A percentile compares a stretch with the other conserved stretches of the same genome.
Conservation (phyloP, 1,140 invertebrate species). For the Scaptomyza graminum region DNA sequence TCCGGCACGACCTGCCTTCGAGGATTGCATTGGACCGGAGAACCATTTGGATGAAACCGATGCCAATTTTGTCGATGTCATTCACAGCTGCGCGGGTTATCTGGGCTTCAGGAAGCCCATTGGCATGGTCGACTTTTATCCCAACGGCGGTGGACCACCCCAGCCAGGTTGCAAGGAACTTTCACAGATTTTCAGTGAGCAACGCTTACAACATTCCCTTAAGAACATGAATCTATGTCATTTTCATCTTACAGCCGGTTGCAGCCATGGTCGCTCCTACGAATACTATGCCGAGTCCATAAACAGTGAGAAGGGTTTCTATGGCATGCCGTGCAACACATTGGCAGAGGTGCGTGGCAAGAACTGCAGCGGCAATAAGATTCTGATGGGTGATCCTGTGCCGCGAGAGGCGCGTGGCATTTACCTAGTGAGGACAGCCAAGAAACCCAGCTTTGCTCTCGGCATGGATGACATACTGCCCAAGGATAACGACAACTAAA, state of each 20-base stretch:
- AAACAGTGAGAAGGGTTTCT: slow-evolving; percentile 85
- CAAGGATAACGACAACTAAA: slow-evolving; percentile 12
- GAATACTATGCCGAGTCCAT: slow-evolving; percentile 89
- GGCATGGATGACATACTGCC: slow-evolving; percentile 57
- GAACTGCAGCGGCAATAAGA: slow-evolving; percentile 84
- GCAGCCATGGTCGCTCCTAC: slow-evolving; percentile 89
- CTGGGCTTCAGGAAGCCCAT: slow-evolving; percentile 86
- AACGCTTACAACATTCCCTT: neutral
- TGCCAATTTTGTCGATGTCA: slow-evolving; percentile 91
- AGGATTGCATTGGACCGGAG: slow-evolving; percentile 85
- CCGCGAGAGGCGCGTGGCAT: slow-evolving; percentile 85
- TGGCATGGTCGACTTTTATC: slow-evolving; percentile 92
- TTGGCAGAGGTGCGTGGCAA: slow-evolving; percentile 86
- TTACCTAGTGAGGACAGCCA: slow-evolving; percentile 87
- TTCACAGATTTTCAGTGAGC: slow-evolving; percentile 85
- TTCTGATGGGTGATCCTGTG: slow-evolving; percentile 87
- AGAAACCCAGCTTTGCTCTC: slow-evolving; percentile 85
- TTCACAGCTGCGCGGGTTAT: slow-evolving; percentile 89
- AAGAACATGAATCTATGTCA: neutral
- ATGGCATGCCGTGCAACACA: slow-evolving; percentile 86
- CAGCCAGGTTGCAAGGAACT: slow-evolving; percentile 90
- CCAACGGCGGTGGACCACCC: slow-evolving; percentile 89
- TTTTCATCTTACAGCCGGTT: slow-evolving; percentile 86
- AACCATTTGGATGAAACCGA: slow-evolving; percentile 87
- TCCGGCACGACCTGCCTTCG: slow-evolving; percentile 90